These are phyloP conservation scores for Neolamprologus ventralis DNA, from an alignment of 2,113 vertebrate species.

Conservation along the genomic window DNA sequence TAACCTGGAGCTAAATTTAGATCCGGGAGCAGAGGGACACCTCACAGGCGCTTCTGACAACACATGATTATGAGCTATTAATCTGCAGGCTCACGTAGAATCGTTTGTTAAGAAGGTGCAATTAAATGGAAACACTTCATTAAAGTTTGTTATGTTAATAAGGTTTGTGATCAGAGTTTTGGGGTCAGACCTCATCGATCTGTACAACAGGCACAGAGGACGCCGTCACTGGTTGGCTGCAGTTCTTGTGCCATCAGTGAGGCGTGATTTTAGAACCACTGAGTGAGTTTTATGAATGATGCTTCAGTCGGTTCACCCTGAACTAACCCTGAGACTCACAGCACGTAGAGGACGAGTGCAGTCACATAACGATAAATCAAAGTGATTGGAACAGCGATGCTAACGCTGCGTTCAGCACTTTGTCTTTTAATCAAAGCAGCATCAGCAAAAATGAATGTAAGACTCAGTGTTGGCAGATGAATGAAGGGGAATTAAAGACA, in stretches of 20 bases:
- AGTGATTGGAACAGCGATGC: background rate
- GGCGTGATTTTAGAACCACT: background rate
- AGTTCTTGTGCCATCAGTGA: accelerated
- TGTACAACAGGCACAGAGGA: background rate
- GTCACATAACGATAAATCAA: accelerated
- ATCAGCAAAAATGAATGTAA: accelerated
- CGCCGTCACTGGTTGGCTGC: accelerated
- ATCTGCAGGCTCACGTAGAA: accelerated
- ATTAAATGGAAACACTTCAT: background rate
- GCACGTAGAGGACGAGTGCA: background rate
- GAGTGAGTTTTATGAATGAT: accelerated
- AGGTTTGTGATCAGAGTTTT: background rate
- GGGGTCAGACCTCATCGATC: background rate
- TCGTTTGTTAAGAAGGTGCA: accelerated
- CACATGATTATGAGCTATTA: background rate
- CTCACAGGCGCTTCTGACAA: accelerated
- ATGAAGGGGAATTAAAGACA: background rate
- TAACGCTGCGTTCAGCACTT: background rate
- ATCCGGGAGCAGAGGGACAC: accelerated
- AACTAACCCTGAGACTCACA: background rate
- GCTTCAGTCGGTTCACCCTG: background rate
- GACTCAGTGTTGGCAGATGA: background rate
- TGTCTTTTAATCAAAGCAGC: background rate
- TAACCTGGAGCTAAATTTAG: accelerated
- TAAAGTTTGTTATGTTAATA: background rate